Evolutionary conservation across 1,140 invertebrate species (phyloP), one percentile per base, ranked within the genome.

Genomic region (Microplitis mediator): DNA sequence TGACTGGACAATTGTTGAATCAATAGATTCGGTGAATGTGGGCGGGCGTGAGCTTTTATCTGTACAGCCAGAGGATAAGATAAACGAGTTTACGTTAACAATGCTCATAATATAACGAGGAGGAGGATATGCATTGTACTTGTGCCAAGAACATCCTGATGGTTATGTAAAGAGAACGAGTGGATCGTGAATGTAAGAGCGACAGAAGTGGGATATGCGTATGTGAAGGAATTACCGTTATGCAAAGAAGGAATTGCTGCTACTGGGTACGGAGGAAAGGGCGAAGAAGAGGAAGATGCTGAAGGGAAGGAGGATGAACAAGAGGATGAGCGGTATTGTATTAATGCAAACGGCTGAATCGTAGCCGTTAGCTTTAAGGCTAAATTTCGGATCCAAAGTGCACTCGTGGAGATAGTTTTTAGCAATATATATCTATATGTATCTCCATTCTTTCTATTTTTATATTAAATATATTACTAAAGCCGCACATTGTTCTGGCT

Each of bases 211-310:
- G 39, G 32, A 56, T 60, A 60, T 61, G 52, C 56, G 52, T 16
- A 65, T 72, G 64, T 72, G 65, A 65, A 65, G 36, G 56, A 67
- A 72, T 67, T 67, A 60, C 64, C 64, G 71, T 67, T 72, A 72
- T 72, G 63, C 64, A 72, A 72, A 72, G 50, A 32, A 69, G 67
- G 51, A 51, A 66, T 64, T 45, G 23, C 6, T 23, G 9, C 23
- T 16, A 35, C 3, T n/a, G 34, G n/a, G 16, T 6, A 31, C n/a
- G 62, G 34, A 11, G 62, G 31, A n/a, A n/a, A 9, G 4, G 35
- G 13, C 3, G 35, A 5, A 0, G 45, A 23, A 39, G 64, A 14
- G 4, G 50, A 16, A 14, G 31, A 50, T 66, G 51, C 39, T 56
- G n/a, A 23, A 62, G 14, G 23, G 13, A 66, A 66, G 32, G 32